These are phyloP conservation scores for Tortricodes alternella DNA, from an alignment of 2,888 invertebrate genomes.

Conservation along the genomic window DNA sequence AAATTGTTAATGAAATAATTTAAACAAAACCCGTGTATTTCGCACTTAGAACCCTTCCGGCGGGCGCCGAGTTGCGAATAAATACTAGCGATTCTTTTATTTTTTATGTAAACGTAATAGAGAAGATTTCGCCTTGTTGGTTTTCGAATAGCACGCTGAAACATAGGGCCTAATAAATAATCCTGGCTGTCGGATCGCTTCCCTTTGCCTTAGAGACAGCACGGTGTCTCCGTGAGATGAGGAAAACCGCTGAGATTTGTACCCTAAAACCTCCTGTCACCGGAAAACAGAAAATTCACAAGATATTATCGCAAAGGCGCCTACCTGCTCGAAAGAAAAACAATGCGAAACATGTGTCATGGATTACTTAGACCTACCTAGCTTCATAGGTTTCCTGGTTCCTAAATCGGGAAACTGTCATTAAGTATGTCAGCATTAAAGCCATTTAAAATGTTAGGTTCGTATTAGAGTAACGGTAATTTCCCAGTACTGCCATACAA, in stretches of 20 bases:
- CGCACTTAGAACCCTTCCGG: neutral
- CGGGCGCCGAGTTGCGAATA: neutral
- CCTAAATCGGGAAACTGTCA: neutral
- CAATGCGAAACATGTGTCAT: conserved; percentile 14
- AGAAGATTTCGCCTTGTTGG: conserved; percentile 8
- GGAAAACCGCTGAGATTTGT: conserved; percentile 61
- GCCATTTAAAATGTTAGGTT: too few species aligned
- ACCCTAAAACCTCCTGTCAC: conserved; percentile 59
- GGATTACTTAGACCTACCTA: conserved; percentile 16
- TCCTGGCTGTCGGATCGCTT: conserved; percentile 54
- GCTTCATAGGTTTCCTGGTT: neutral
- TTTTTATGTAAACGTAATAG: conserved; percentile 26
- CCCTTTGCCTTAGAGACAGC: conserved; percentile 41
- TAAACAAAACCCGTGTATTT: neutral
- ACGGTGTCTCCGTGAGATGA: conserved; percentile 43
- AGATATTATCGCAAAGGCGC: conserved; percentile 41
- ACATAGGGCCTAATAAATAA: conserved; percentile 59
- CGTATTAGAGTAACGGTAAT: too few species aligned
- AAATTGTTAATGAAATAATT: conserved; percentile 3
- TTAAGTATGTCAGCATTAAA: too few species aligned
- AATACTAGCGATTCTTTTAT: conserved; percentile 19
- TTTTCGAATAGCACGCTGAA: conserved; percentile 36
- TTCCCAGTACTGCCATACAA: too few species aligned
- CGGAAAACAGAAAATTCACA: conserved; percentile 44
- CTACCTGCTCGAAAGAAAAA: conserved; percentile 5